Evolutionary conservation across 2,888 invertebrate genomes (phyloP).

Genomic region (Pantelozetes paolii): DNA sequence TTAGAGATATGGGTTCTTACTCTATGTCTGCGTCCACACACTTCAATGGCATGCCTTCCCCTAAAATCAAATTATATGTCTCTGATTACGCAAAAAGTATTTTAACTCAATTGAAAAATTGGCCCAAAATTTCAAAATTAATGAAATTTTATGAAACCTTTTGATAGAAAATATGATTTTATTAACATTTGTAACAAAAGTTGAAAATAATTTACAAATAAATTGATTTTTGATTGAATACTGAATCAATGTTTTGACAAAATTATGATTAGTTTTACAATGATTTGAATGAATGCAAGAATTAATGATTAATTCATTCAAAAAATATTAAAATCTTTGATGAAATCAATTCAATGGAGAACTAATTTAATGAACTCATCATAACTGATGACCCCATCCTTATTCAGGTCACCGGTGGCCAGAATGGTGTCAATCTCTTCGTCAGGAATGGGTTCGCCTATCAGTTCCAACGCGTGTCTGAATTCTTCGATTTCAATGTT

Average conservation of each 20-base stretch:
- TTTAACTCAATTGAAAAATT: slow-evolving; percentile 15
- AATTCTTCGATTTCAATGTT: slow-evolving; percentile 14
- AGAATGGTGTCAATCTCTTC: neutral
- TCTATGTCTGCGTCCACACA: neutral
- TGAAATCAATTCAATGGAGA: slow-evolving; percentile 12
- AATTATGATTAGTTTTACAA: too few species aligned
- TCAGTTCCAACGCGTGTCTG: neutral
- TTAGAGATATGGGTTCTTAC: slow-evolving; percentile 18
- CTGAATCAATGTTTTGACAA: too few species aligned
- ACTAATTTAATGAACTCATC: slow-evolving; percentile 24
- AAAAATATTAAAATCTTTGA: too few species aligned
- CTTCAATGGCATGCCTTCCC: slow-evolving; percentile 32
- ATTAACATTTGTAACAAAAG: neutral
- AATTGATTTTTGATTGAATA: too few species aligned
- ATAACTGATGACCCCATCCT: slow-evolving; percentile 1
- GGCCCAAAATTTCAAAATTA: slow-evolving; percentile 7
- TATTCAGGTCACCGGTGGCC: neutral
- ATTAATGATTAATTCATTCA: too few species aligned
- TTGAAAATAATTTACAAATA: neutral
- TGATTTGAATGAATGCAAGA: too few species aligned
- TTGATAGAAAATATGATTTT: neutral
- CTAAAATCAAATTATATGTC: neutral
- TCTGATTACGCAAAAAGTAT: neutral
- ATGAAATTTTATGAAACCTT: neutral
- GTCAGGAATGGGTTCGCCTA: slow-evolving; percentile 26